Base-by-base conservation (phyloP, 1,140 invertebrate genomes). In the Caenorhabditis inopinata region DNA sequence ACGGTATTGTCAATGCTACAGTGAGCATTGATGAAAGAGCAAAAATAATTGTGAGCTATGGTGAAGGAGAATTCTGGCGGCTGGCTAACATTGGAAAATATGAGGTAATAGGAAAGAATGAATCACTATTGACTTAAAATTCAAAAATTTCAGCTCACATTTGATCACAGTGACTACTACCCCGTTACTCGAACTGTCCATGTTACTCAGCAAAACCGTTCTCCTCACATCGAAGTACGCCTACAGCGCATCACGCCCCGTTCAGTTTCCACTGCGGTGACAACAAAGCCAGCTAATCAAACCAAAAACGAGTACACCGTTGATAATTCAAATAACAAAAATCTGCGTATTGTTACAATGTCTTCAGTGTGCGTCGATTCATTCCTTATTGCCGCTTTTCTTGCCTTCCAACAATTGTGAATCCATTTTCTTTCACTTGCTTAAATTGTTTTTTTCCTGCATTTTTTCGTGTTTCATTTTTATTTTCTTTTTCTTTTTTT, bases 61-160 rank as follows among this genome's bases (percentile, higher is more conserved):
- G 87, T 23, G 90, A 91, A 82, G 96, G 97, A 0, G 96, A 98
- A 90, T 99, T 95, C 89, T 98, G 94, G 93, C 90, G 96, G 82
- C 89, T 98, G n/a, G 89, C 98, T 0, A 86, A 92, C 7, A 95
- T 96, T 0, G 96, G 96, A 14, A 91, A 89, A 18, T 97, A 98
- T 87, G 93, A 93, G 82, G 88, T 99, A 27, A 94, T 93, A 11
- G n/a, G 25, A 42, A 11, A 12, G n/a, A 47, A 47, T 12, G 35
- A 9, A 74, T 12, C 11, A 9, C 68, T 25, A 11, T 74, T 74
- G 46, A 9, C 51, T 25, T 35, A n/a, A 18, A 35, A 6, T 11
- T 49, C 23, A 16, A 21, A 18, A 45, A n/a, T 47, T 85, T 77
- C 45, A 85, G 84, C 73, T 85, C 1, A 85, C 84, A 1, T 82